Evolutionary conservation across 2,113 vertebrate species (phyloP), one percentile per base, ranked within the genome.

Genomic region (Syngnathoides biaculeatus): DNA sequence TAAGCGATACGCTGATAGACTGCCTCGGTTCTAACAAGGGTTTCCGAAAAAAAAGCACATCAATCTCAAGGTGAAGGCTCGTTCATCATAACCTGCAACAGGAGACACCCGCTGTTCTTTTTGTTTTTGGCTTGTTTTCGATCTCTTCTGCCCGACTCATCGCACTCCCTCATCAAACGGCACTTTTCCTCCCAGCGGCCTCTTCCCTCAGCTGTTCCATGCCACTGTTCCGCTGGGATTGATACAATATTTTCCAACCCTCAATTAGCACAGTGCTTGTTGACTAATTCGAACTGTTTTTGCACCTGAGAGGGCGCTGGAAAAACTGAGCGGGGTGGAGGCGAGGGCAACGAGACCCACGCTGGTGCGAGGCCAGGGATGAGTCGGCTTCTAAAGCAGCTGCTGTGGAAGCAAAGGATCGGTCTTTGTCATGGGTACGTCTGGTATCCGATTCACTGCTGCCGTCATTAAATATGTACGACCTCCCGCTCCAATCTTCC

Each of bases 241-340:
- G 86, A 92, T 92, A 91, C 90, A 92, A 91, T 91, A 92, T 92
- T 93, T 93, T 92, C 92, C 91, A 87, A 69, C 85, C 60, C 88
- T 90, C 89, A 90, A 92, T 93, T 92, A 93, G 87, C 84, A 68
- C 73, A 70, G 79, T 78, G 82, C 82, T 83, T 83, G 90, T 90
- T 90, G 90, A 92, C 91, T 91, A 91, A 91, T 89, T 91, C 89
- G 65, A 84, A 90, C 90, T 92, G 92, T 92, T 93, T 92, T 91
- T 93, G 83, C 91, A 92, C 91, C 91, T 92, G 91, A 92, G 85
- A 83, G 84, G 71, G 81, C 86, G 80, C 82, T 91, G 92, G 92
- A 92, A 93, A 92, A 92, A 88, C 64, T 92, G 91, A 92, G 89
- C 67, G 84, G 81, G 87, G 81, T 73, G 79, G 77, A 79, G 77